Evolutionary conservation across 37 sponge, comb jelly and placozoan genomes (phyloP).

Genomic region (Oscarella lobularis): DNA sequence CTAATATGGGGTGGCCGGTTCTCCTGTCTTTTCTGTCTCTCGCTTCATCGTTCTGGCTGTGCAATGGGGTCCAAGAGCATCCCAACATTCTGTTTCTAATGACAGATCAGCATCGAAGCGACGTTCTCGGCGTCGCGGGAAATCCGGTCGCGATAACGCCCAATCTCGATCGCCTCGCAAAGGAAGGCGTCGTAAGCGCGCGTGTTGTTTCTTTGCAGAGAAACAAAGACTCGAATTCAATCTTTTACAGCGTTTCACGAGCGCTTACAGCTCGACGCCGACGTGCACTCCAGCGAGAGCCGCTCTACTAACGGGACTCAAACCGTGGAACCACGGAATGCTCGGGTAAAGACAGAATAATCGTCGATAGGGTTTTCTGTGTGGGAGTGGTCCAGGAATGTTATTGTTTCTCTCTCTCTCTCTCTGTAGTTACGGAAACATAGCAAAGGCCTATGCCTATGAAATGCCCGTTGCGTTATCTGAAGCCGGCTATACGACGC

Average conservation of each 20-base stretch:
- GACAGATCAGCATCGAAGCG: conserved; percentile 51
- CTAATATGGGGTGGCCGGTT: too few relatives aligned
- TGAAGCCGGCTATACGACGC: conserved; percentile 28
- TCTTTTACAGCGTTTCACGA: conserved; percentile 1
- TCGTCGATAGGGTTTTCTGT: neutral
- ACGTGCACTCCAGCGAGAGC: conserved; percentile 65
- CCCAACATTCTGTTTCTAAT: conserved; percentile 41
- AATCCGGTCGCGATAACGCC: conserved; percentile 37
- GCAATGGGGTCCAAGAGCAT: too few relatives aligned
- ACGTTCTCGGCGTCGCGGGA: conserved; percentile 27
- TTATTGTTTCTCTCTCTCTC: neutral
- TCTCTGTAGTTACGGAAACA: conserved; percentile 17
- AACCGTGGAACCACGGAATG: conserved; percentile 71
- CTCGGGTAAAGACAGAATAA: conserved; percentile 13
- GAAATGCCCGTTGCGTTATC: conserved; percentile 38
- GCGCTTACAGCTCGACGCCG: conserved; percentile 47
- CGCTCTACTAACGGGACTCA: conserved; percentile 52
- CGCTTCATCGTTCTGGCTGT: too few relatives aligned
- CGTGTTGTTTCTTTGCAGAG: too few relatives aligned
- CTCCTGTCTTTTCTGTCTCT: too few relatives aligned
- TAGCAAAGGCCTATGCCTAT: conserved; percentile 23
- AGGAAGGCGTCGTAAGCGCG: conserved; percentile 20
- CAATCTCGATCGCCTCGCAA: conserved; percentile 33
- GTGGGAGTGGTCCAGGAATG: neutral
- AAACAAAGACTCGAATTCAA: too few relatives aligned